Conservation (phyloP, 2,888 invertebrate species). For the Drosophila vallismaia region DNA sequence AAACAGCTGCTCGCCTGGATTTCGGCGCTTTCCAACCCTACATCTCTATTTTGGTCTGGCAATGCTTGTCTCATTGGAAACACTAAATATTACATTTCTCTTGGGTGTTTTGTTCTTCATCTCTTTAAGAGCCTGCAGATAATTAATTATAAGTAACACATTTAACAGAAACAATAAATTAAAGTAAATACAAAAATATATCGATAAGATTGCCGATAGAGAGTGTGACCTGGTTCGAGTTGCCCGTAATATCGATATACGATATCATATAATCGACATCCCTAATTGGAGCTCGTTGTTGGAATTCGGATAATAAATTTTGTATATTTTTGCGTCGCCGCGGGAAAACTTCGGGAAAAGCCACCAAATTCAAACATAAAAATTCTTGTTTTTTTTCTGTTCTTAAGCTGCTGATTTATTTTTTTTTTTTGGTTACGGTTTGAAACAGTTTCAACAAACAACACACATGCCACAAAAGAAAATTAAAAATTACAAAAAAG, state of each 20-base stretch:
- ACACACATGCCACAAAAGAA: slow-evolving; percentile 10
- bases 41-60: background rate
- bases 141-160: background rate
- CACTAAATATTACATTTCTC: too few relatives aligned
- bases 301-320: slow-evolving; percentile 14
- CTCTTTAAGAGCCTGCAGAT: too few relatives aligned
- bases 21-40: background rate
- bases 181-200: background rate
- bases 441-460: background rate
- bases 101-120: too few relatives aligned
- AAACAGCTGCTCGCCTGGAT: slow-evolving; percentile 10
- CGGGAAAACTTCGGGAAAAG: slow-evolving; percentile 15
- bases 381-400: slow-evolving; percentile 40
- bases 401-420: background rate
- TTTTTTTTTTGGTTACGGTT: slow-evolving; percentile 13
- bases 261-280: too few relatives aligned
- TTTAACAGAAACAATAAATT: background rate
- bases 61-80: background rate
- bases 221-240: background rate
- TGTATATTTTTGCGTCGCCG: slow-evolving; percentile 23
- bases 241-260: too few relatives aligned
- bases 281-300: background rate
- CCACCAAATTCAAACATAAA: slow-evolving; percentile 12
- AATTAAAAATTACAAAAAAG: slow-evolving; percentile 22
- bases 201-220: background rate